Base-by-base conservation (phyloP, 2,797 vertebrate genomes). In the Melanotaenia nigrans region DNA sequence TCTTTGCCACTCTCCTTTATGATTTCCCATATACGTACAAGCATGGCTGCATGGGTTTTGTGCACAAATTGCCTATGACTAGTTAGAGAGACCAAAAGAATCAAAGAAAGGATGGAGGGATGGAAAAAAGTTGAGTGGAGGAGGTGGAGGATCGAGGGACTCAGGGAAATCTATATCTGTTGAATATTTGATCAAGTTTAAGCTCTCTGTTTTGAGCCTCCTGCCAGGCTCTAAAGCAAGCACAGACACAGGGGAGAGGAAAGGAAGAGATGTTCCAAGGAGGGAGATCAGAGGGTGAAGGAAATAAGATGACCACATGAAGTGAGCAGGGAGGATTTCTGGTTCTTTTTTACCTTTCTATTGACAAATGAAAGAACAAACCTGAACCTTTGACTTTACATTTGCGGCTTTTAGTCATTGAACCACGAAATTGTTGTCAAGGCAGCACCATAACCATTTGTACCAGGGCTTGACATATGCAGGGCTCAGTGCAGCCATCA, bases 121-220 rank as follows among this genome's bases (percentile, higher is more conserved):
- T 76, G 38, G 73, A 8, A 22, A 71, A 71, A 78, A 73, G 83
- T 73, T 73, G 71, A 78, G 73, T 83, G 77, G 79, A 88, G 82
- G 82, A 87, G 85, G 75, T 49, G 67, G 65, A 77, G 79, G 85
- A 91, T 79, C 71, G 59, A 82, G 88, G 81, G 89, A 92, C 84
- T 86, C 71, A 16, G 85, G 87, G 87, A 91, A 90, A 94, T 93
- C 91, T 86, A 90, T 91, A 92, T 86, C 88, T 87, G 90, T 87
- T 93, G 92, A 93, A 94, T 93, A 91, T 93, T 92, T 92, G 89
- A 93, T 90, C 75, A 86, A 68, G 92, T 91, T 89, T 85, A 92
- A 92, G 87, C 86, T 87, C 68, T 84, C 73, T 80, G 88, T 90
- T 91, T 85, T 78, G 86, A 90, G 84, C 84, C 90, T 84, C 89